Base-by-base conservation (phyloP, 2,888 invertebrate species). In the Eurytoma californica region DNA sequence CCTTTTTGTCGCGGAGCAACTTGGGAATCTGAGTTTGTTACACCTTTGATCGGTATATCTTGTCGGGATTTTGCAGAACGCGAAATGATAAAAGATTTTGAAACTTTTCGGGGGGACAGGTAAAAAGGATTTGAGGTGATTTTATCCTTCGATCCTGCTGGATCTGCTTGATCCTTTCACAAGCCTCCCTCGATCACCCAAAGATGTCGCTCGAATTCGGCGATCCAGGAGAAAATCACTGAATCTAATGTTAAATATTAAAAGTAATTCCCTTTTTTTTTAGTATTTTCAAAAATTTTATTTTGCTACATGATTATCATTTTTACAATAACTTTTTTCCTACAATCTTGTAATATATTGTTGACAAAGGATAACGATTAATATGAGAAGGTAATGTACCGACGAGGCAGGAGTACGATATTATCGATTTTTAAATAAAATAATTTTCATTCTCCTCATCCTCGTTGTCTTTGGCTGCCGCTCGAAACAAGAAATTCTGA, bases 371-470 rank as follows among this genome's bases (percentile, higher is more conserved):
- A 39, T 51, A 49, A 55, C 20, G 49, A 39, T n/a, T 9, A 57
- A 13, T n/a, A 39, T 39, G 3, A 39, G 39, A 39, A 3, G 72
- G 13, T 69, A 77, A 69, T 39, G 3, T 80, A 80, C 69, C 80
- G 80, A 80, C 73, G 63, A 7, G 28, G 0, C 14, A 9, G 24
- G 72, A 24, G 60, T 60, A 30, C 47, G 69, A 73, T 69, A 20
- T 80, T 80, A 80, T 63, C 80, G 76, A 72, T 76, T 60, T 72
- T 67, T n/a, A n/a, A 24, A 2, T 24, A 24, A 72, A 67, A 72
- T 66, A 20, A 49, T 3, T 67, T 14, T 60, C 28, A 3, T 14
- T 57, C 55, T 47, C 30, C 28, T 18, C 30, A 12, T 55, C 16
- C n/a, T 16, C 47, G 24, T 65, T 47, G 13, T 28, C 20, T 9